phyloP scores from a whole-genome alignment of 2,113 vertebrate species.

The Azemiops feae region DNA sequence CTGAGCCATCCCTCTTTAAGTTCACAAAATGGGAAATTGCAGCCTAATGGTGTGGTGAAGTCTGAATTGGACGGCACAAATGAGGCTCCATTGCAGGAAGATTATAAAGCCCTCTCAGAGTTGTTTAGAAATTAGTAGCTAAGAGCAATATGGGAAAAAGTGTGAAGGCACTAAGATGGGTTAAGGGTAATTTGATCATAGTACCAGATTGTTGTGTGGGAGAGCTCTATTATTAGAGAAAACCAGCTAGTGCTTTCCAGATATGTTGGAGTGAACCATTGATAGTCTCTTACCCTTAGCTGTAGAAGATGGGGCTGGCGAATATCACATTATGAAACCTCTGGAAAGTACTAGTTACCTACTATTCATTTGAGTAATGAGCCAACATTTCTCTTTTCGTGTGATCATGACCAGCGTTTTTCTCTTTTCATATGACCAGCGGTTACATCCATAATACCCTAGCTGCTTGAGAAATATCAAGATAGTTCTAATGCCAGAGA shows the following conservation, averaged over 20 bases:
- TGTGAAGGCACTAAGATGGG: background rate
- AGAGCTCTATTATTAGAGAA: background rate
- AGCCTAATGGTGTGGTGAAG: background rate
- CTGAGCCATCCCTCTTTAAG: background rate
- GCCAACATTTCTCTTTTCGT: background rate
- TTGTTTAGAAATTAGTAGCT: background rate
- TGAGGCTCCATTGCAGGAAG: background rate
- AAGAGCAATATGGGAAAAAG: background rate
- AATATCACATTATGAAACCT: background rate
- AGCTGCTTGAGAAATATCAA: background rate
- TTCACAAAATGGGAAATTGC: background rate
- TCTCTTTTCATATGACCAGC: background rate
- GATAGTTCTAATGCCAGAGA: background rate
- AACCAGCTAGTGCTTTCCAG: background rate
- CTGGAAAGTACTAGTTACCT: background rate
- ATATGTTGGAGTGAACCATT: background rate
- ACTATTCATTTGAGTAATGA: background rate
- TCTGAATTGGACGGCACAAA: background rate
- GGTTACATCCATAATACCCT: background rate
- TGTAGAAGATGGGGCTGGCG: background rate
- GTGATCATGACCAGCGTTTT: background rate
- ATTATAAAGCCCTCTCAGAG: background rate
- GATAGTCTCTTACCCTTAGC: background rate
- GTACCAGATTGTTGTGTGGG: background rate
- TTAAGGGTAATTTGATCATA: background rate